Base-by-base conservation (phyloP, 2,888 invertebrate genomes). In the Malacosoma neustria region DNA sequence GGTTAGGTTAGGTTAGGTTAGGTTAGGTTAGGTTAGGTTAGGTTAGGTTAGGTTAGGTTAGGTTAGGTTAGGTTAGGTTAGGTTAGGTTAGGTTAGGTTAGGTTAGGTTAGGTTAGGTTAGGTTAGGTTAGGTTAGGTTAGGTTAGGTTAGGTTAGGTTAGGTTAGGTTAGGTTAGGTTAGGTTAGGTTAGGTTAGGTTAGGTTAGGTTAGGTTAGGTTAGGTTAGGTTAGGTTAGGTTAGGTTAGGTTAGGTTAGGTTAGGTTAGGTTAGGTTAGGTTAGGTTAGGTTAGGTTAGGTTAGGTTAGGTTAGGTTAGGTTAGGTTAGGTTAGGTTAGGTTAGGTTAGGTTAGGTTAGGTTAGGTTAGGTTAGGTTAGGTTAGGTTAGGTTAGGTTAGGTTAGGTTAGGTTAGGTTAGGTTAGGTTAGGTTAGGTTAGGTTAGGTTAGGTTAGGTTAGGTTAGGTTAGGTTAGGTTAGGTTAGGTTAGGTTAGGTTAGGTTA, bases 401-500 rank as follows among this genome's bases (percentile, higher is more conserved):
- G 42, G 42, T 42, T 42, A 41, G 39, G 42, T 42, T 42, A 42
- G 42, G 42, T 42, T 42, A 42, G 42, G 42, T 42, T 42, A 42
- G 39, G 39, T 39, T 39, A 42, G 42, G 42, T 42, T 42, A 42
- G 42, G 42, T 42, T 38, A 41, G 39, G 41, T 39, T 39, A 39
- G 37, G 38, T 36, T 37, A 41, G 36, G 38, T 41, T 42, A 45
- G 39, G 41, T 44, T 41, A 41, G 41, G 41, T 43, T 41, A 46
- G 41, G 46, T 46, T 46, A 43, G 41, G 46, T 46, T 46, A 41
- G 41, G 43, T 46, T 42, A 43, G 43, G 46, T 46, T 46, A 43
- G 43, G 43, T 43, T 43, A 40, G 39, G 40, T 43, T 42, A 46
- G 41, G 42, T 42, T 43, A 43, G 43, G 42, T 42, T 43, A 41